Percentiles rank a stretch among this genome's conserved stretches.
phyloP scores from a whole-genome alignment of 1,140 invertebrate genomes.

The Archivesica marissinica region DNA sequence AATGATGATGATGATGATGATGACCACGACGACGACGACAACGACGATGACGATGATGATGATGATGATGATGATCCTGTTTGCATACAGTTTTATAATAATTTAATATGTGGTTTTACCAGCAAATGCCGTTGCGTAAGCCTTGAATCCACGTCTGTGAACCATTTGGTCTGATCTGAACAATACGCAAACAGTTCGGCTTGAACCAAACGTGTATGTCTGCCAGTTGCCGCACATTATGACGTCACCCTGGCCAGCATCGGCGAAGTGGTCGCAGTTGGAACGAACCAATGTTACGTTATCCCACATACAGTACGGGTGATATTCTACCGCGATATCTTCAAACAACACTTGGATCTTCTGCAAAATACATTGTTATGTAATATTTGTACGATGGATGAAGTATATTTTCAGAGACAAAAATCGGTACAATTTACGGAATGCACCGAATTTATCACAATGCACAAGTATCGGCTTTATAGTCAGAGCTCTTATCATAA shows the following conservation, averaged over 20 bases:
- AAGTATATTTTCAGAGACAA: too few relatives aligned
- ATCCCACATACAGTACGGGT: neutral
- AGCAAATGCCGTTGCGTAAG: neutral
- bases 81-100: neutral
- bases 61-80: too few relatives aligned
- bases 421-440: too few relatives aligned
- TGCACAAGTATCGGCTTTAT: too few relatives aligned
- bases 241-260: neutral
- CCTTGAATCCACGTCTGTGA: slow-evolving; percentile 1
- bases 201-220: neutral
- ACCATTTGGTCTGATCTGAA: neutral
- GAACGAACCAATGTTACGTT: neutral
- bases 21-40: neutral
- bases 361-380: too few relatives aligned
- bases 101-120: neutral
- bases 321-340: slow-evolving; percentile 21
- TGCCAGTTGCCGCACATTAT: neutral
- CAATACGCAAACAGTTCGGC: neutral
- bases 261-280: neutral
- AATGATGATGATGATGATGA: neutral
- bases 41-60: neutral
- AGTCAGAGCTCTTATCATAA: too few relatives aligned
- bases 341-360: neutral
- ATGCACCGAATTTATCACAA: too few relatives aligned
- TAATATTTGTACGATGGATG: too few relatives aligned